Evolutionary conservation across 2,113 vertebrate species (phyloP).

Genomic region (Dicentrarchus labrax): DNA sequence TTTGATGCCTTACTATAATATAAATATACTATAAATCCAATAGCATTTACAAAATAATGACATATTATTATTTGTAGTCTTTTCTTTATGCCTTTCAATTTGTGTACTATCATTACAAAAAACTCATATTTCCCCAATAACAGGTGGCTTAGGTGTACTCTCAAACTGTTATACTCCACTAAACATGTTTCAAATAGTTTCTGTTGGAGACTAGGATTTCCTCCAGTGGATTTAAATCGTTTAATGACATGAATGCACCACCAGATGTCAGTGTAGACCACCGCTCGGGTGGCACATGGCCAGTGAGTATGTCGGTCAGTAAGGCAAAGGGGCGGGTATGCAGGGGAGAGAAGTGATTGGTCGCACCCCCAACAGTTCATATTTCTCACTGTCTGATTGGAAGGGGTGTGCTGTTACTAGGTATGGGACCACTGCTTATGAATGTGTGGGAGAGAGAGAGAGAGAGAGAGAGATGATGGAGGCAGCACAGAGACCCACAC

Average conservation of each 20-base stretch:
- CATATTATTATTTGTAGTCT: too few relatives aligned
- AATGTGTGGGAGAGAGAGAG: slow-evolving; percentile 14
- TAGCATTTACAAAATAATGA: too few relatives aligned
- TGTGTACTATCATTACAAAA: too few relatives aligned
- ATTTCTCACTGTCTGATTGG: slow-evolving; percentile 74
- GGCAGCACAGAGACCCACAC: neutral
- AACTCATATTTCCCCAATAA: too few relatives aligned
- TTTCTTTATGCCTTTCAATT: too few relatives aligned
- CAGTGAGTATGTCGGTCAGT: slow-evolving; percentile 72
- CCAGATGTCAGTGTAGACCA: slow-evolving; percentile 63
- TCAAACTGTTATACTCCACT: neutral
- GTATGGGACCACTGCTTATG: slow-evolving; percentile 50
- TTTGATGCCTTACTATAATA: too few relatives aligned
- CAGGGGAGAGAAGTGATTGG: slow-evolving; percentile 76
- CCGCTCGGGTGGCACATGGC: neutral
- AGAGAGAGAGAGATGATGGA: neutral
- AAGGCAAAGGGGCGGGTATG: slow-evolving; percentile 78
- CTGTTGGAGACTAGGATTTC: neutral
- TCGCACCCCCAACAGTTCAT: slow-evolving; percentile 79
- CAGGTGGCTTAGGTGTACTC: neutral
- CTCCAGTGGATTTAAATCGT: neutral
- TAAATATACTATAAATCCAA: too few relatives aligned
- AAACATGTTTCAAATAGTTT: neutral
- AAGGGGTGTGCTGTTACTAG: slow-evolving; percentile 56
- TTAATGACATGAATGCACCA: neutral